Base-by-base conservation (phyloP, 2,113 vertebrate species). In the Megatriorchis doriae region DNA sequence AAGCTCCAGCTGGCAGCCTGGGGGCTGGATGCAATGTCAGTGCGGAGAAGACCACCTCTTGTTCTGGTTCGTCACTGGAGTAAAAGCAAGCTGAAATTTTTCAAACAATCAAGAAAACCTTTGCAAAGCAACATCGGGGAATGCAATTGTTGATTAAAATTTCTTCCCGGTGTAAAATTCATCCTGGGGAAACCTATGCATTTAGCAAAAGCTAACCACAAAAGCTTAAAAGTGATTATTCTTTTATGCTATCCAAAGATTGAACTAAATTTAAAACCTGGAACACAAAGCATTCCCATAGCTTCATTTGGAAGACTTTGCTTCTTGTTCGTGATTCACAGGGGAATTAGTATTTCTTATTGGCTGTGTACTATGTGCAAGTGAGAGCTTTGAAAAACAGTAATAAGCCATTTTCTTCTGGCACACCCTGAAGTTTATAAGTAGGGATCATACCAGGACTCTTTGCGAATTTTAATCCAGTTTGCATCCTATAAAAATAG, bases 401-500 rank as follows among this genome's bases (percentile, higher is more conserved):
- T 55, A 92, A 83, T 58, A 94, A 93, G 50, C 38, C n/a, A 83
- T 92, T 94, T 88, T 93, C 55, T 86, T 89, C 68, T 59, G 59
- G 32, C 67, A 94, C 70, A 80, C 47, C 16, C 45, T 81, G 80
- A 92, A 94, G 43, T 78, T 86, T 88, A 5, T 58, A 86, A 81
- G 79, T 23, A 90, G 71, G 48, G 62, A 93, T 88, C 82, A 88
- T 36, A 86, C 20, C 7, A 92, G 88, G 59, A 92, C 55, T 88
- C 81, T 29, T n/a, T 32, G 73, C 0, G 1, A 91, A 94, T 96
- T 95, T 96, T 89, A 94, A 91, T 96, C 59, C 80, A 59, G 63
- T 94, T 95, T 84, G 26, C 42, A 78, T 91, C 38, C 71, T 78
- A 63, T 55, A 91, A 92, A 97, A 91, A 91, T 73, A 94, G 91